phyloP scores from a whole-genome alignment of 2,113 vertebrate species.

The Elaphurus davidianus region DNA sequence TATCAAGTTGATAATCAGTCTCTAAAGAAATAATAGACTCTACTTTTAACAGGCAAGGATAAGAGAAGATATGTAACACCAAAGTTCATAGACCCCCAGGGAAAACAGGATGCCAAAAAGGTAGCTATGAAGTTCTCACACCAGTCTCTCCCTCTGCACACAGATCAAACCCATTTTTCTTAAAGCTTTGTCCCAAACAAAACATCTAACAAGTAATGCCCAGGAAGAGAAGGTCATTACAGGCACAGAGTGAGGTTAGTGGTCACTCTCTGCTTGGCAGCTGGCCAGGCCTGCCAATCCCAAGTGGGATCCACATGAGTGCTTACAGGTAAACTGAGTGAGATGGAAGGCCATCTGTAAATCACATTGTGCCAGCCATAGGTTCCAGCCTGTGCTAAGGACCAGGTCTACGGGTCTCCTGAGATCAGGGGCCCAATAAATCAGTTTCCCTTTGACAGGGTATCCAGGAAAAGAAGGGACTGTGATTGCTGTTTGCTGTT shows the following conservation, averaged over 20 bases:
- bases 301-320: background rate
- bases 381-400: background rate
- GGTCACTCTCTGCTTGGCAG: background rate
- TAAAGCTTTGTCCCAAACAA: background rate
- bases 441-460: background rate
- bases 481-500: background rate
- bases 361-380: background rate
- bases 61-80: background rate
- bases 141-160: background rate
- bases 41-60: background rate
- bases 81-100: background rate
- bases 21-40: background rate
- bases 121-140: background rate
- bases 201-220: background rate
- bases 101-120: background rate
- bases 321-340: background rate
- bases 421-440: background rate
- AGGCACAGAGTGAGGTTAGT: background rate
- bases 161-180: background rate
- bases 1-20: background rate
- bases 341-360: background rate
- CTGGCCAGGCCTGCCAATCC: background rate
- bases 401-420: background rate
- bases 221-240: background rate
- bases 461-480: background rate